Evolutionary conservation across 2,113 vertebrate species (phyloP).

Genomic region (Nannospalax galili): DNA sequence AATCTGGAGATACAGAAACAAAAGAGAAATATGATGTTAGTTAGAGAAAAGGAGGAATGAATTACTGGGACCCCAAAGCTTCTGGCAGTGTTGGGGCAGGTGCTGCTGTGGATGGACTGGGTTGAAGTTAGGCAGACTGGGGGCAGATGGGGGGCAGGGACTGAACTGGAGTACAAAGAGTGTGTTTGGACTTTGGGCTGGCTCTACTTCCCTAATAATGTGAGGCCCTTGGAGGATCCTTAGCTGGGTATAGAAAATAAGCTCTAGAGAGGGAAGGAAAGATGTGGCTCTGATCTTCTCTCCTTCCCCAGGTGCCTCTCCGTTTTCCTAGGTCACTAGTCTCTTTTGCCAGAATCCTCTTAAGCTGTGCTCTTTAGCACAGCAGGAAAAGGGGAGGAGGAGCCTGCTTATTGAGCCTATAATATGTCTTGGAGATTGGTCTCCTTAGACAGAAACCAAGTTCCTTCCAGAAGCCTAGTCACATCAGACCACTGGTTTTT

Average conservation of each 20-base stretch:
- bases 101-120: fast-evolving
- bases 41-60: neutral
- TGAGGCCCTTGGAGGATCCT: neutral
- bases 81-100: neutral
- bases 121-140: neutral
- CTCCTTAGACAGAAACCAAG: neutral
- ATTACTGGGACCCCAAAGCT: neutral
- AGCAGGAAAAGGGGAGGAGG: neutral
- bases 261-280: neutral
- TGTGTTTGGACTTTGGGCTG: too few species aligned
- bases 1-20: neutral
- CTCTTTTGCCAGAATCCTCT: neutral
- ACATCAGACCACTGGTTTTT: neutral
- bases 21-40: neutral
- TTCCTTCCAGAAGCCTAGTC: neutral
- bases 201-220: neutral
- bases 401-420: neutral
- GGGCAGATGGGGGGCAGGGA: too few species aligned
- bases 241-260: neutral
- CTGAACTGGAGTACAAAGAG: neutral
- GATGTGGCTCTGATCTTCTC: neutral
- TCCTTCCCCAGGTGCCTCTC: neutral
- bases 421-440: neutral
- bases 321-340: neutral
- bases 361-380: neutral